A percentile compares a stretch with the other conserved stretches of the same genome.
Conservation (phyloP, 2,113 vertebrate genomes). For the Zosterops lateralis region DNA sequence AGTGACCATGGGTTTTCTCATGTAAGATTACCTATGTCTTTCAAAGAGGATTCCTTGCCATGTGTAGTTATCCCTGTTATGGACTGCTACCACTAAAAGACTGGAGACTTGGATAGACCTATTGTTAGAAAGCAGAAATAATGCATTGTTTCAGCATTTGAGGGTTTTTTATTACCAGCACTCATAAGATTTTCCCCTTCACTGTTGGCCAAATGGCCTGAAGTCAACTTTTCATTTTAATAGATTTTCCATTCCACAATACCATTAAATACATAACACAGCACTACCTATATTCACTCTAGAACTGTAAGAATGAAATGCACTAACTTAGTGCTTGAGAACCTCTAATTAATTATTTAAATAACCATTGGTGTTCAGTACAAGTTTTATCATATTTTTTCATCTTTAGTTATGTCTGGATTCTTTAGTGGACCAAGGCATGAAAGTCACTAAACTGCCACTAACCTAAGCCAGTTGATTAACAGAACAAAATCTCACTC, state of each 20-base stretch:
- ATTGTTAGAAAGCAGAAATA: not conserved
- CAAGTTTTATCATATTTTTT: not conserved
- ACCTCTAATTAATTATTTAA: not conserved
- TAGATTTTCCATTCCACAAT: not conserved
- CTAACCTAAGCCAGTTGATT: not conserved
- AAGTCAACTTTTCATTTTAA: not conserved
- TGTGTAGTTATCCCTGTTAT: not conserved
- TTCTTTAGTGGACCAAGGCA: not conserved
- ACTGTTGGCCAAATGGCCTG: not conserved
- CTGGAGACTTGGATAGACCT: not conserved
- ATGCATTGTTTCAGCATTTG: not conserved
- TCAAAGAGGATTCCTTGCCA: not conserved
- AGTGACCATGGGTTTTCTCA: not conserved
- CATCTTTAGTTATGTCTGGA: not conserved
- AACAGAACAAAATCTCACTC: not conserved
- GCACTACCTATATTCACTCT: not conserved
- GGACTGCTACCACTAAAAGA: not conserved
- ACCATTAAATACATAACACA: not conserved
- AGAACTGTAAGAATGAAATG: not conserved
- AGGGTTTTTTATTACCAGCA: not conserved
- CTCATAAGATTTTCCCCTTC: not conserved
- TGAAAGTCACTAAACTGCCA: not conserved
- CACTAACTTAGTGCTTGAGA: not conserved
- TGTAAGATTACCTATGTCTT: not conserved
- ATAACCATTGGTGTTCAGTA: not conserved